phyloP scores from a whole-genome alignment of 1,140 invertebrate species.

The Cydia fagiglandana region DNA sequence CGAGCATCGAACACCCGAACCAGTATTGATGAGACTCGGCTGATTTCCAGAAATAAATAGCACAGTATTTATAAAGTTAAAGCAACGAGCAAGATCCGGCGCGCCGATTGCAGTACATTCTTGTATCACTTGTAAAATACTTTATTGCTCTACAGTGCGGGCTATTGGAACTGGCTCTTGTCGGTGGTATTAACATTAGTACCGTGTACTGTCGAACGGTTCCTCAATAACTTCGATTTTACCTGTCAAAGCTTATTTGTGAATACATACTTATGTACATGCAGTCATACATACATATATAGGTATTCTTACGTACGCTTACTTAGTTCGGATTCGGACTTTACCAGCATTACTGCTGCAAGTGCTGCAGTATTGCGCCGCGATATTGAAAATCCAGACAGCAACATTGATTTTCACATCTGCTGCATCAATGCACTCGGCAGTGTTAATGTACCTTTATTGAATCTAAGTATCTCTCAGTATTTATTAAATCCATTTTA shows the following conservation, averaged over 20 bases:
- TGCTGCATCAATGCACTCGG: no score
- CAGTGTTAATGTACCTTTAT: no score
- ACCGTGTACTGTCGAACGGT: background rate
- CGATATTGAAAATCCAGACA: no score
- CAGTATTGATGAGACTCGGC: conserved; percentile 62
- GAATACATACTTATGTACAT: background rate
- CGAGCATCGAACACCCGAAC: conserved; percentile 47
- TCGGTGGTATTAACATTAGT: background rate
- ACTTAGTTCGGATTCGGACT: no score
- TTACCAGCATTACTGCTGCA: no score
- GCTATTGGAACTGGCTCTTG: conserved; percentile 41
- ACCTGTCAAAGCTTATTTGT: background rate
- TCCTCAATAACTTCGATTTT: background rate
- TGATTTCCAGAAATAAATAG: conserved; percentile 77
- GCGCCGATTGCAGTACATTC: conserved; percentile 63
- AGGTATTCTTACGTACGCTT: no score
- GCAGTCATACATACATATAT: background rate
- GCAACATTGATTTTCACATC: no score
- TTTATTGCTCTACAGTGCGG: conserved; percentile 63
- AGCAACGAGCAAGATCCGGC: conserved; percentile 63
- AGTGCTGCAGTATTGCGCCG: no score
- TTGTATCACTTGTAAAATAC: conserved; percentile 78
- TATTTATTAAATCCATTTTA: no score
- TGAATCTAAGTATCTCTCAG: no score
- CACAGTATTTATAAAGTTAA: conserved; percentile 77